Percentiles rank a stretch among this genome's conserved stretches.
Evolutionary conservation across 2,888 invertebrate genomes (phyloP).

Genomic region (Dioctria linearis): DNA sequence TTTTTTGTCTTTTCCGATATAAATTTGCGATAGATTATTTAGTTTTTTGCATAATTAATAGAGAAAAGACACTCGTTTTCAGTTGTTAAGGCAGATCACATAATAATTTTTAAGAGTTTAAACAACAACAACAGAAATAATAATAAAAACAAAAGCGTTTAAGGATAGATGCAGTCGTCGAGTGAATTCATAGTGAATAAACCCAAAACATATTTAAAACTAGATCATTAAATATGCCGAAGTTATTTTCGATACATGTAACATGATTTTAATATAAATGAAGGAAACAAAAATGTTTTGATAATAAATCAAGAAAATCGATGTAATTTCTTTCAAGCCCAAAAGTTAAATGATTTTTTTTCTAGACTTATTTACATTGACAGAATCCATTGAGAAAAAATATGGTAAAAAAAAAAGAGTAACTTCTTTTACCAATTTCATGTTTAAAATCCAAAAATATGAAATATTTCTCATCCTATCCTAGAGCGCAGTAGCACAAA

Average conservation of each 20-base stretch:
- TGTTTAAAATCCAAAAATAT: too few relatives aligned
- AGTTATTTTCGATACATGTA: slow-evolving; percentile 59
- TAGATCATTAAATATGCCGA: slow-evolving; percentile 54
- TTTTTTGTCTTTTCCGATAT: slow-evolving; percentile 19
- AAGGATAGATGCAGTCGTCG: slow-evolving; percentile 33
- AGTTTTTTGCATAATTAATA: slow-evolving; percentile 17
- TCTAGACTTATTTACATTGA: not conserved
- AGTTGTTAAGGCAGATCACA: too few relatives aligned
- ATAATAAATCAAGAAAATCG: slow-evolving; percentile 47
- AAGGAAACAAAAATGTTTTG: slow-evolving; percentile 43
- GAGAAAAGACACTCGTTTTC: not conserved
- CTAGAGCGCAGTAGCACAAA: too few relatives aligned
- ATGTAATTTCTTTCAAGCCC: not conserved
- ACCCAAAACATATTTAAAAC: slow-evolving; percentile 41
- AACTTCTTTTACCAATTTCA: too few relatives aligned
- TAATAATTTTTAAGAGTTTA: slow-evolving; percentile 20
- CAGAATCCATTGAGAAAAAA: too few relatives aligned
- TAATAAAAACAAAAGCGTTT: slow-evolving; percentile 1
- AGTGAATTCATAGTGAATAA: slow-evolving; percentile 27
- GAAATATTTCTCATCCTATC: too few relatives aligned
- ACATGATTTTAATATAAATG: slow-evolving; percentile 52
- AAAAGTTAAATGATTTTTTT: not conserved
- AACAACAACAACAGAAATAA: not conserved
- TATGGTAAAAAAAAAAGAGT: too few relatives aligned
- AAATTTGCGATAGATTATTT: slow-evolving; percentile 27